Evolutionary conservation across 2,113 vertebrate genomes (phyloP), one percentile per base, ranked within the genome.

Genomic region (Cololabis saira): DNA sequence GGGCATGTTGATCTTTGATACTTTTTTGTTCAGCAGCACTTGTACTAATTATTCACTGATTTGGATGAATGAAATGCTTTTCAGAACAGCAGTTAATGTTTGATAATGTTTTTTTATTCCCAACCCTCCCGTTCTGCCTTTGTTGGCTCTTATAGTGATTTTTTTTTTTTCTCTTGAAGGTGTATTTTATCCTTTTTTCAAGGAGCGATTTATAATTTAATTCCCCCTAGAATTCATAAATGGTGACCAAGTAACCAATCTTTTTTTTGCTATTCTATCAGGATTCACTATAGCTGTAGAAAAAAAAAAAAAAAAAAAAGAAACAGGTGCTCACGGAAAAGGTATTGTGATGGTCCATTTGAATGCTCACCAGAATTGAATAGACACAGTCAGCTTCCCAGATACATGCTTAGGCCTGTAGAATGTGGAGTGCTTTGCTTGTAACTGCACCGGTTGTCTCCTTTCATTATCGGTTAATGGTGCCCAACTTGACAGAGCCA

Each of bases 391-490:
- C 93, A 87, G 94, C 92, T 94, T 93, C 91, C 90, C 88, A 93
- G 92, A 93, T 94, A 91, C 93, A 85, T 94, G 94, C 93, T 94
- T 87, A 92, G 95, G 94, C 95, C 94, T 94, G 94, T 93, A 93
- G 93, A 94, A 90, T 88, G 90, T 74, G 17, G 93, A 94, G 94
- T 90, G 94, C 95, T 95, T 93, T 90, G 90, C 95, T 94, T 94
- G 92, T 94, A 94, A 94, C 95, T 87, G 92, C 94, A 92, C 94
- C 93, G 95, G 92, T 94, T 94, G 95, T 97, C 95, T 97, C 93
- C 91, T 95, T 95, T 97, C 94, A 95, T 97, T 97, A 97, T 95
- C 94, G 93, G 93, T 95, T 97, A 97, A 96, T 96, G 94, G 95
- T 93, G 93, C 94, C 96, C 96, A 91, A 93, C 93, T 92, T 97